Conservation (phyloP, 2,113 vertebrate genomes). For the Kryptolebias marmoratus region DNA sequence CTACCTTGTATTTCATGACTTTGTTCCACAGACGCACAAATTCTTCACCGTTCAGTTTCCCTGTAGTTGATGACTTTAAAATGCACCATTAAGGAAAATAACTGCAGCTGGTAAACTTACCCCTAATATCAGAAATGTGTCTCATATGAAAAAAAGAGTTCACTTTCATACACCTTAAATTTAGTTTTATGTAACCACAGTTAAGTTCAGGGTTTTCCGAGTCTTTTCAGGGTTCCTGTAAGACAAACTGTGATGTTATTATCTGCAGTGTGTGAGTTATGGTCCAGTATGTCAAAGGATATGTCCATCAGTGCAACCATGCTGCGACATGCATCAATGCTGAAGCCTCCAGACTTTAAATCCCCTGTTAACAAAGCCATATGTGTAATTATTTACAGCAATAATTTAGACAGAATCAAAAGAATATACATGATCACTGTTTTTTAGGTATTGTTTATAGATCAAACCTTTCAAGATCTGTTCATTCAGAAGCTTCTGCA, state of each 20-base stretch:
- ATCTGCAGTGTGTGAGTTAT: background rate
- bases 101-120: background rate
- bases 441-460: background rate
- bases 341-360: conserved; percentile 68
- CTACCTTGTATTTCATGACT: conserved; percentile 68
- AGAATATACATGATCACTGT: background rate
- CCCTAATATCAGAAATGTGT: background rate
- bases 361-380: conserved; percentile 38
- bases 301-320: conserved; percentile 82
- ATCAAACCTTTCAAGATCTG: conserved; percentile 55
- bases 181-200: background rate
- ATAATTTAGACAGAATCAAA: background rate
- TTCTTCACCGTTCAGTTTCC: conserved; percentile 72
- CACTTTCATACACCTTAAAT: too few species aligned
- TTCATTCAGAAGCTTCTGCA: conserved; percentile 74
- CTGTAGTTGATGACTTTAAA: conserved; percentile 70
- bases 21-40: conserved; percentile 71
- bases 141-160: too few species aligned
- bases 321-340: conserved; percentile 77
- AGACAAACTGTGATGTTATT: background rate
- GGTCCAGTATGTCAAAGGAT: conserved; percentile 57
- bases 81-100: conserved; percentile 50
- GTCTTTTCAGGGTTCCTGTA: background rate
- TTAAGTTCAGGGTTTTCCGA: background rate
- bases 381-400: background rate